Percentiles rank a stretch among this genome's conserved stretches.
These are phyloP conservation scores for Diarsia mendica DNA, from an alignment of 2,888 invertebrate species.

Conservation along the genomic window DNA sequence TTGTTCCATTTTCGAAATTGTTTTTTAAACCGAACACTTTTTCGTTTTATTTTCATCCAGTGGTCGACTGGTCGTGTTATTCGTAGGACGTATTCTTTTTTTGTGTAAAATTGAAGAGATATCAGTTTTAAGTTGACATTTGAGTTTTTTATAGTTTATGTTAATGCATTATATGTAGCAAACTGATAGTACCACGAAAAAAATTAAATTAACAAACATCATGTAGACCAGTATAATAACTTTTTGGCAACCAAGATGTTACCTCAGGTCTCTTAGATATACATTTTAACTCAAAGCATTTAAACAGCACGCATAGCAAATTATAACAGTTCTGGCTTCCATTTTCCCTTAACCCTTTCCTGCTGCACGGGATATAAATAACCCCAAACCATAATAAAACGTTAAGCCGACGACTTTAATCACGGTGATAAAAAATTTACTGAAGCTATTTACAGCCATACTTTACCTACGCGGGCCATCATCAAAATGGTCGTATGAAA, in stretches of 20 bases:
- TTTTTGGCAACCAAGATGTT: neutral
- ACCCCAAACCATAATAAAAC: conserved; percentile 73
- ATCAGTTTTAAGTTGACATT: conserved; percentile 14
- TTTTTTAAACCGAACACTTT: conserved; percentile 61
- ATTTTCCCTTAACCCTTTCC: conserved; percentile 69
- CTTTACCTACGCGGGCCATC: conserved; percentile 36
- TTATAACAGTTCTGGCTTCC: conserved; percentile 55
- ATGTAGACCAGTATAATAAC: neutral
- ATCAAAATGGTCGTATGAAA: conserved; percentile 50
- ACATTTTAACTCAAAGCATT: neutral
- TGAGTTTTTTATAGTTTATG: conserved; percentile 4
- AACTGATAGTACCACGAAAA: neutral
- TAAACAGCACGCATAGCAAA: conserved; percentile 26
- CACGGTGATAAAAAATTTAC: conserved; percentile 71
- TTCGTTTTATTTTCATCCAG: conserved; percentile 38
- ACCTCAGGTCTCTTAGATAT: neutral
- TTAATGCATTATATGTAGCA: neutral
- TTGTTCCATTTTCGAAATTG: conserved; percentile 73
- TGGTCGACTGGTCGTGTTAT: conserved; percentile 39
- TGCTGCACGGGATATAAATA: conserved; percentile 63
- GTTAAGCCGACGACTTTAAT: conserved; percentile 76
- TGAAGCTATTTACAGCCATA: conserved; percentile 61
- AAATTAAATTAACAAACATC: neutral
- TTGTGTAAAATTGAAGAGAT: conserved; percentile 1
- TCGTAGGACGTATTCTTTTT: conserved; percentile 11